Conservation (phyloP, 2,113 vertebrate genomes). For the Agapornis roseicollis region DNA sequence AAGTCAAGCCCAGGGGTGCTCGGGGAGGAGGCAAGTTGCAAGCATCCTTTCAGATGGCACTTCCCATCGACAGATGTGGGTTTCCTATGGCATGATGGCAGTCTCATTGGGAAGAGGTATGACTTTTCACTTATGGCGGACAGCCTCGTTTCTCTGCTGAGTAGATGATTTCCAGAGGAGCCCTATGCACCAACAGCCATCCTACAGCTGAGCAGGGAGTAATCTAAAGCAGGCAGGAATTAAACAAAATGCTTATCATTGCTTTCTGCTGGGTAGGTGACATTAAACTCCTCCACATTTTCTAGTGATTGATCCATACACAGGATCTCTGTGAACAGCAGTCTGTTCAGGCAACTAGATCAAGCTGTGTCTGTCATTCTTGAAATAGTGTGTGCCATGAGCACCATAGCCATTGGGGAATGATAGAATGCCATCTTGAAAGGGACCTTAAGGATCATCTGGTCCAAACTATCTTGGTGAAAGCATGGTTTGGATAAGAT, state of each 20-base stretch:
- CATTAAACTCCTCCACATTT: not conserved
- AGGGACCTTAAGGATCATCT: not conserved
- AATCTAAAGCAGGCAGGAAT: not conserved
- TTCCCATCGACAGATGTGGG: fast-evolving
- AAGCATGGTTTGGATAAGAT: not conserved
- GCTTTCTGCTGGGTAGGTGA: not conserved
- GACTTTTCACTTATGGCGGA: not conserved
- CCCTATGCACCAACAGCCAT: not conserved
- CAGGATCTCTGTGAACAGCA: not conserved
- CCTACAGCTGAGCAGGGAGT: not conserved
- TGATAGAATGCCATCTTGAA: not conserved
- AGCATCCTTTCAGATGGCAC: not conserved
- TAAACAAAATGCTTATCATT: not conserved
- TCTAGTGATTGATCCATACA: not conserved
- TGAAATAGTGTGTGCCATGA: not conserved
- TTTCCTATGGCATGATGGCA: not conserved
- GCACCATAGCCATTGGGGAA: not conserved
- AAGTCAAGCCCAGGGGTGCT: not conserved
- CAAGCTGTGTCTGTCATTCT: not conserved
- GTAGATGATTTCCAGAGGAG: not conserved
- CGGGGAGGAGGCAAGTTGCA: not conserved
- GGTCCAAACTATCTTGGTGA: not conserved
- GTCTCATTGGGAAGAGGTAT: not conserved
- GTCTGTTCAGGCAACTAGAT: not conserved
- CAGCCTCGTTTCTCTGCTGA: not conserved